Evolutionary conservation across 2,888 invertebrate species (phyloP), one percentile per base, ranked within the genome.

Genomic region (Diogma glabrata): DNA sequence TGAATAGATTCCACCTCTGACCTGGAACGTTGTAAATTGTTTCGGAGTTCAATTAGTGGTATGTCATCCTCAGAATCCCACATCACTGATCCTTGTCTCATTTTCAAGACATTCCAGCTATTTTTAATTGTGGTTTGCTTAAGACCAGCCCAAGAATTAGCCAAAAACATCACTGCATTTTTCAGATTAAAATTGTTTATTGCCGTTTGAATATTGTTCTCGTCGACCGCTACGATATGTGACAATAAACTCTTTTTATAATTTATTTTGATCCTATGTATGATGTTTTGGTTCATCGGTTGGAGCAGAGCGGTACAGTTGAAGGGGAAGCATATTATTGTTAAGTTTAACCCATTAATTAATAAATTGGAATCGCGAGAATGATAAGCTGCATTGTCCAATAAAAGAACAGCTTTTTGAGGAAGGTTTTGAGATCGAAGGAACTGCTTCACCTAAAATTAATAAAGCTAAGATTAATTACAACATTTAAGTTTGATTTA

Each of bases 241-340:
- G 43, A 5, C 19, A 45, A 28, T 12, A 30, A 23, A 20, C 20
- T 20, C 4, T 33, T 47, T 47, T 28, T 46, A 24, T 50, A 50
- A 33, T 45, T 10, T 10, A 45, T 20, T 38, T 56, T 57, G 6
- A 53, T 54, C 10, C 30, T 22, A n/a, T 49, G 47, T 30, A 57
- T 53, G 5, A 54, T 16, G 36, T 50, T 54, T 49, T 55, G 52
- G 24, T 58, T 51, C 50, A 56, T 36, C 8, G 57, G 57, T 49
- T 57, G 56, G 2, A 54, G 22, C 8, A 54, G 38, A 23, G 54
- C 9, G 14, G 52, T 58, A 14, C 51, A 54, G 47, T 54, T 56
- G 9, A 53, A 43, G 1, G 57, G 57, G 30, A 56, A 52, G 45
- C 52, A 54, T 20, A 56, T 47, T 10, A 23, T 40, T n/a, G 47